These are phyloP conservation scores for Pseudomyrmex concolor DNA, from an alignment of 1,140 invertebrate species.

Conservation along the genomic window DNA sequence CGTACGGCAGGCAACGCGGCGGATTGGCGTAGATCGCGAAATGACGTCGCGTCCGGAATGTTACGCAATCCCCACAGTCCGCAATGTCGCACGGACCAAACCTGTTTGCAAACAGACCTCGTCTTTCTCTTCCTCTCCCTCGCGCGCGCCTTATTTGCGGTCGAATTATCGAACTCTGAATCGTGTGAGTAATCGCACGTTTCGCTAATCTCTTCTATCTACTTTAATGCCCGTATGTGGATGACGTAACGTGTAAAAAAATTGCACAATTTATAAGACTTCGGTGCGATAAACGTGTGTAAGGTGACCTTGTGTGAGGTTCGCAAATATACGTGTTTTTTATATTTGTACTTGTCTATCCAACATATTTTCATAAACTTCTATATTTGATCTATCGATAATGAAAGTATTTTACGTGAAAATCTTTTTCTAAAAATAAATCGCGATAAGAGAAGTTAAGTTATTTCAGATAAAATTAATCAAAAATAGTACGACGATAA, in stretches of 20 bases:
- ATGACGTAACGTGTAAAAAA: background rate
- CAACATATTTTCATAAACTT: too few species aligned
- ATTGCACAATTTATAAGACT: background rate
- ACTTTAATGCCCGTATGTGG: background rate
- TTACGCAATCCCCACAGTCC: conserved; percentile 59
- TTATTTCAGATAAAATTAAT: conserved; percentile 21
- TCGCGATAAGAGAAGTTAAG: background rate
- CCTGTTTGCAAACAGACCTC: conserved; percentile 58
- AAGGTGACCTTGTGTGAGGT: background rate
- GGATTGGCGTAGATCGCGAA: conserved; percentile 41
- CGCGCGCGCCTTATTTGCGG: background rate
- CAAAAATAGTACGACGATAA: background rate
- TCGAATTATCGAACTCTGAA: conserved; percentile 24
- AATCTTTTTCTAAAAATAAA: background rate
- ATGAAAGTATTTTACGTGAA: background rate
- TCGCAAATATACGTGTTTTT: too few species aligned
- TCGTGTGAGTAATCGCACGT: conserved; percentile 18
- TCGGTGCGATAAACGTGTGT: background rate
- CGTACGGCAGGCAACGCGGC: conserved; percentile 15
- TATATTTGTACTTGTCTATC: too few species aligned
- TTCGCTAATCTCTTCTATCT: conserved; percentile 1
- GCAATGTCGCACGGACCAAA: conserved; percentile 58
- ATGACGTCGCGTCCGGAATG: conserved; percentile 17
- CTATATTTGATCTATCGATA: background rate
- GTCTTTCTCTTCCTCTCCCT: conserved; percentile 8